Conservation (phyloP, 2,113 vertebrate species). For the Scolopax mira region DNA sequence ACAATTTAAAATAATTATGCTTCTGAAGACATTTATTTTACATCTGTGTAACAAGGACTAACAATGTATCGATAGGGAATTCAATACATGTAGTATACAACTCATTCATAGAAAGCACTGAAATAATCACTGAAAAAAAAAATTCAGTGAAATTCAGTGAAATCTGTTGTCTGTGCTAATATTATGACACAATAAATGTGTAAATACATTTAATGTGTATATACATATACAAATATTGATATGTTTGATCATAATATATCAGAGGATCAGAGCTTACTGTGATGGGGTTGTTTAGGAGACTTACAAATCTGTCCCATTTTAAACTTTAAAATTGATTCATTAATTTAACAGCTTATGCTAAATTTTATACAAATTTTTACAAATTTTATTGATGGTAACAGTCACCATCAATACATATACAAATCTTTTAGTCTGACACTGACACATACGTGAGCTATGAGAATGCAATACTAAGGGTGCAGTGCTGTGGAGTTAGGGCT, state of each 20-base stretch:
- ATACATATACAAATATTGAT: background rate
- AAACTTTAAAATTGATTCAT: background rate
- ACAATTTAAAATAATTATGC: constrained; percentile 19
- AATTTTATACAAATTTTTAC: too few species aligned
- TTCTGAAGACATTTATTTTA: background rate
- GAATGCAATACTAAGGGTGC: background rate
- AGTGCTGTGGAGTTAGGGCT: background rate
- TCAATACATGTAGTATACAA: background rate
- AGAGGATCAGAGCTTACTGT: background rate
- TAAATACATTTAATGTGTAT: background rate
- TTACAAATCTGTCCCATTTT: background rate
- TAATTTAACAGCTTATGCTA: background rate
- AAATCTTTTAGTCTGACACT: background rate
- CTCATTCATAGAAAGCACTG: background rate
- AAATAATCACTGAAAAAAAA: too few species aligned
- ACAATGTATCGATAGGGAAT: background rate
- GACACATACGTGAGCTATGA: background rate
- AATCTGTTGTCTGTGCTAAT: background rate
- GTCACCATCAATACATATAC: background rate
- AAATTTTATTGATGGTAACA: too few species aligned
- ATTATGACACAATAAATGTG: background rate
- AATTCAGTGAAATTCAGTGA: too few species aligned
- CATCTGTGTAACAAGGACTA: background rate
- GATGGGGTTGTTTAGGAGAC: background rate
- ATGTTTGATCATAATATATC: background rate